phyloP scores from a whole-genome alignment of 2,888 invertebrate species.

The Thymelicus sylvestris region DNA sequence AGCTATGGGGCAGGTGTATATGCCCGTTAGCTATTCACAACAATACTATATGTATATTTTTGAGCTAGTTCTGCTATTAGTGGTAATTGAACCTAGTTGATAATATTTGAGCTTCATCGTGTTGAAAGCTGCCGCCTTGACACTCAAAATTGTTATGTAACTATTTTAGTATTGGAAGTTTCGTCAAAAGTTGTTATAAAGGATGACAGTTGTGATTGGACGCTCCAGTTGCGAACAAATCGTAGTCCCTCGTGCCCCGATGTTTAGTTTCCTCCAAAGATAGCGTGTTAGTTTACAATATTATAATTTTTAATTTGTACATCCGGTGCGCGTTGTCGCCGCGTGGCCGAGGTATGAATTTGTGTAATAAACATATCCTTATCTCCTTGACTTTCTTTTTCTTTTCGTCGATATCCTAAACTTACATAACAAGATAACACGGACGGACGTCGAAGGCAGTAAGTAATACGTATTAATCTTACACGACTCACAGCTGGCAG shows the following conservation, averaged over 20 bases:
- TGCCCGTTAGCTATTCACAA: constrained; percentile 13
- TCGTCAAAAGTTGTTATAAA: constrained; percentile 48
- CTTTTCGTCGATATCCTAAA: constrained; percentile 29
- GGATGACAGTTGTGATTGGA: constrained; percentile 39
- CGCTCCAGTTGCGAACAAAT: constrained; percentile 54
- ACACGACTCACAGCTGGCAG: too few relatives aligned
- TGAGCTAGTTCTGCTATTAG: constrained; percentile 17
- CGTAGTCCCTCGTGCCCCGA: constrained; percentile 59
- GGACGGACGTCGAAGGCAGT: neutral
- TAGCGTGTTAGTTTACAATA: constrained; percentile 74
- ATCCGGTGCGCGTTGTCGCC: constrained; percentile 56
- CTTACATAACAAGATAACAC: neutral
- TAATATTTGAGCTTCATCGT: constrained; percentile 2
- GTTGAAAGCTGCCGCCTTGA: constrained; percentile 48
- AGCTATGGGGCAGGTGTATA: constrained; percentile 14
- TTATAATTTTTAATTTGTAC: constrained; percentile 66
- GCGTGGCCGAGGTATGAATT: constrained; percentile 71
- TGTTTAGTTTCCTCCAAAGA: constrained; percentile 81
- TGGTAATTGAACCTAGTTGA: neutral
- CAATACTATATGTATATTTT: constrained; percentile 34
- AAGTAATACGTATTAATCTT: too few relatives aligned
- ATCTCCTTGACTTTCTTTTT: constrained; percentile 68
- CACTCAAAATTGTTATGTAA: constrained; percentile 51
- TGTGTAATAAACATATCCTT: constrained; percentile 84
- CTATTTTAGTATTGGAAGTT: constrained; percentile 55